These are phyloP conservation scores for Morbakka virulenta DNA, from an alignment of 30 jellyfish, hydroid and myxozoan genomes.

Conservation along the genomic window DNA sequence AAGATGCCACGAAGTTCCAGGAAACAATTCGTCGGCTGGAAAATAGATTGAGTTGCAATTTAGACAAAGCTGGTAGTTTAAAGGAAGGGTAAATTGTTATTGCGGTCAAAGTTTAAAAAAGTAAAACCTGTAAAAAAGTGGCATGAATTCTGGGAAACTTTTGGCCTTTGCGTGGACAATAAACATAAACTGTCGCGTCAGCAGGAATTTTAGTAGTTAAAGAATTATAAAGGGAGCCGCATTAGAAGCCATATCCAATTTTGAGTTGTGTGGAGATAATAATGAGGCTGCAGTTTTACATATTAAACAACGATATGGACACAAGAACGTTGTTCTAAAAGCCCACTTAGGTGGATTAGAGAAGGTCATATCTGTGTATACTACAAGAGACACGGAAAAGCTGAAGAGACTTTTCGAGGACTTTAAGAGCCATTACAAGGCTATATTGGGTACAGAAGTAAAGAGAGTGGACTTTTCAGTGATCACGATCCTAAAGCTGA, in stretches of 20 bases:
- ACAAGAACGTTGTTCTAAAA: neutral
- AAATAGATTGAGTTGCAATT: neutral
- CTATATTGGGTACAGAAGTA: neutral
- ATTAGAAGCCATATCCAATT: neutral
- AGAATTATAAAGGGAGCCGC: neutral
- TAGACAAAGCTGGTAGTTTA: neutral
- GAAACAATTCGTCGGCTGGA: neutral
- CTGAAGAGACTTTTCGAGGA: too few species aligned
- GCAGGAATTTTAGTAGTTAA: neutral
- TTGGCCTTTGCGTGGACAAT: neutral
- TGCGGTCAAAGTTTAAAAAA: neutral
- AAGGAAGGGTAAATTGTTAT: neutral
- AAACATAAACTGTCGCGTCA: neutral
- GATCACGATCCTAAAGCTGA: neutral
- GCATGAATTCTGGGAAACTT: neutral
- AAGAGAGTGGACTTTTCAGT: neutral
- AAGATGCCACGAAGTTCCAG: neutral
- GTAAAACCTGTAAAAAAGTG: too few species aligned
- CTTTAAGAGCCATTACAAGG: neutral
- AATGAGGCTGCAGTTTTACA: neutral
- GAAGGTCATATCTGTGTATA: neutral
- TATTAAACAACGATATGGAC: neutral
- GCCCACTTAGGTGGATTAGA: neutral
- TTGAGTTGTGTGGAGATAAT: neutral
- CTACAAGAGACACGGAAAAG: neutral